phyloP scores from a whole-genome alignment of 2,888 invertebrate species.

The Octonoba sinensis region DNA sequence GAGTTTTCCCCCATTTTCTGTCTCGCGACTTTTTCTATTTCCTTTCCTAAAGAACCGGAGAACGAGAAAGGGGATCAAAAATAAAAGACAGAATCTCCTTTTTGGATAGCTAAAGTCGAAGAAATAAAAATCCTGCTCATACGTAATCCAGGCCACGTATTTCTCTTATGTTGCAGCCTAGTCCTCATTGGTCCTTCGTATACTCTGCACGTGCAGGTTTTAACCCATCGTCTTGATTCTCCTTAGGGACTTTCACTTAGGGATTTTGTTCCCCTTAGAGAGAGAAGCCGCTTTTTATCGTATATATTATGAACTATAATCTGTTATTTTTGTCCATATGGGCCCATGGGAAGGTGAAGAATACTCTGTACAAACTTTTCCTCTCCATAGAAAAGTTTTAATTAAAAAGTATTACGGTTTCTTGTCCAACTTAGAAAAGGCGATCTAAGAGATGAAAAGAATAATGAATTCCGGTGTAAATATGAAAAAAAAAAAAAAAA shows the following conservation, averaged over 20 bases:
- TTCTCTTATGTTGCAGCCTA: constrained; percentile 6
- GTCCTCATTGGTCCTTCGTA: not conserved
- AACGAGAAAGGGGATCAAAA: not conserved
- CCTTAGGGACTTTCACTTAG: constrained; percentile 47
- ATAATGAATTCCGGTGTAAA: too few relatives aligned
- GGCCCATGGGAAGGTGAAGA: too few relatives aligned
- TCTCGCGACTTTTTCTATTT: constrained; percentile 14
- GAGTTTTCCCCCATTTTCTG: constrained; percentile 9
- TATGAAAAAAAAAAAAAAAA: too few relatives aligned
- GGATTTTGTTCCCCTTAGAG: constrained; percentile 16
- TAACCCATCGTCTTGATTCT: constrained; percentile 37
- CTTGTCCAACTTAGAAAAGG: too few relatives aligned
- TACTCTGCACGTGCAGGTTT: constrained; percentile 41
- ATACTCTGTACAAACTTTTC: too few relatives aligned
- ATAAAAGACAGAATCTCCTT: constrained; percentile 15
- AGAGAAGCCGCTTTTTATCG: not conserved
- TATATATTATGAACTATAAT: too few relatives aligned
- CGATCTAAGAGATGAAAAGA: too few relatives aligned
- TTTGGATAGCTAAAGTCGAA: not conserved
- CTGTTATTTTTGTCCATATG: too few relatives aligned
- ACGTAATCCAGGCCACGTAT: constrained; percentile 26
- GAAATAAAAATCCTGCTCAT: constrained; percentile 16
- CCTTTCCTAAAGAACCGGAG: not conserved
- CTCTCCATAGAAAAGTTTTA: too few relatives aligned
- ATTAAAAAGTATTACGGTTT: too few relatives aligned